Evolutionary conservation across 2,888 invertebrate genomes (phyloP).

Genomic region (Prenolepis imparis): DNA sequence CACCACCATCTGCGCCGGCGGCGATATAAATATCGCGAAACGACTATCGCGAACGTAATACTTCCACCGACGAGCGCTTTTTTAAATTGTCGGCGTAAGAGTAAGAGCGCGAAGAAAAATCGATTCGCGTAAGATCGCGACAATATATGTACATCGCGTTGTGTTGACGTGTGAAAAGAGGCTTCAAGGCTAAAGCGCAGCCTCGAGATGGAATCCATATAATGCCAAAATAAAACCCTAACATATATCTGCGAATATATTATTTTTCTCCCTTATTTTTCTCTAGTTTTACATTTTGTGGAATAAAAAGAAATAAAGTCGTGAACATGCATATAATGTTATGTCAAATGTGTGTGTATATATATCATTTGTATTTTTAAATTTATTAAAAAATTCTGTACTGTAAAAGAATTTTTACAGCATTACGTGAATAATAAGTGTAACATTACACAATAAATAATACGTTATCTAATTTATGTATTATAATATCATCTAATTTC

Average conservation of each 20-base stretch:
- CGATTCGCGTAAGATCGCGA: background rate
- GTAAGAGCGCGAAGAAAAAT: background rate
- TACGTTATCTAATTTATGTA: background rate
- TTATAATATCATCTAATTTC: too few relatives aligned
- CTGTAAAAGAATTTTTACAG: background rate
- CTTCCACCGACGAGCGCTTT: background rate
- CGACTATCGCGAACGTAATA: conserved; percentile 23
- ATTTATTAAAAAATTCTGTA: conserved; percentile 7
- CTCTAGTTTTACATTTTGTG: background rate
- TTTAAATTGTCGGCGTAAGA: background rate
- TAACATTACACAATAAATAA: background rate
- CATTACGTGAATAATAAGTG: background rate
- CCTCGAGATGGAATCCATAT: background rate
- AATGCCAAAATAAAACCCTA: background rate
- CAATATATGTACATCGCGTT: background rate
- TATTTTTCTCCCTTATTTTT: background rate
- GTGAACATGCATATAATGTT: background rate
- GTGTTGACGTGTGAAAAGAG: background rate
- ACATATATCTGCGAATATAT: conserved; percentile 12
- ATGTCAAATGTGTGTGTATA: background rate
- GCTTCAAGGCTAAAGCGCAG: conserved; percentile 3
- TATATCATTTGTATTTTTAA: background rate
- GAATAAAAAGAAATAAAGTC: background rate
- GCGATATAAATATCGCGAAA: conserved; percentile 38
- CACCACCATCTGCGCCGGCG: background rate